Evolutionary conservation across 2,113 vertebrate genomes (phyloP), one percentile per base, ranked within the genome.

Genomic region (Neoarius graeffei): DNA sequence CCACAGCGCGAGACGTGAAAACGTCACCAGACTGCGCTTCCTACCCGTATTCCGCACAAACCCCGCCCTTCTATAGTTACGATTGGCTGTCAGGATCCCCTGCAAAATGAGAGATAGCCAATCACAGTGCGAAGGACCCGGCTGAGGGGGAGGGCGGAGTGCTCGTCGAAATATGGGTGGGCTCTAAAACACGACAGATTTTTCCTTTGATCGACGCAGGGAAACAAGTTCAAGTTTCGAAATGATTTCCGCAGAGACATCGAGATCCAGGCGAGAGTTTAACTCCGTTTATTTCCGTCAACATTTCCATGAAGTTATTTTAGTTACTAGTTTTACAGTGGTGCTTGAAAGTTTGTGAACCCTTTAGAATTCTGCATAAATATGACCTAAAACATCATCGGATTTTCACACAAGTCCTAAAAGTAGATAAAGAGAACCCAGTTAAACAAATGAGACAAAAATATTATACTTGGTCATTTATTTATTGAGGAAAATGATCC

Each of bases 151-250:
- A 1, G 10, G 13, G 69, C 7, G 30, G 35, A 17, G 17, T 81
- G 27, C 14, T 13, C 4, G 19, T 7, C 19, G 5, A 25, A 14
- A 60, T 42, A 62, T 42, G 80, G 57, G 27, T 42, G 80, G 19
- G 56, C 19, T 62, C 57, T 42, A 7, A 25, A 62, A 62, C 30
- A 62, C 30, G 14, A 25, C 80, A 59, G 80, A 82, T 62, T 82
- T 82, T 81, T 82, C 30, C 80, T 10, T 80, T 48, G 20, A 42
- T 62, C 80, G 57, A 60, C 80, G 23, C 30, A 62, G 20, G 11
- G 80, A 82, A 80, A 80, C 76, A 80, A 80, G 76, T 57, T 80
- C 76, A 80, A 82, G 80, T 82, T 82, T 82, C 80, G 80, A 82
- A 62, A 62, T 82, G 19, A 82, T 82, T 82, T 82, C 57, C 30